Evolutionary conservation across 2,888 invertebrate species (phyloP), one percentile per base, ranked within the genome.

Genomic region (Stenodema calcarata): DNA sequence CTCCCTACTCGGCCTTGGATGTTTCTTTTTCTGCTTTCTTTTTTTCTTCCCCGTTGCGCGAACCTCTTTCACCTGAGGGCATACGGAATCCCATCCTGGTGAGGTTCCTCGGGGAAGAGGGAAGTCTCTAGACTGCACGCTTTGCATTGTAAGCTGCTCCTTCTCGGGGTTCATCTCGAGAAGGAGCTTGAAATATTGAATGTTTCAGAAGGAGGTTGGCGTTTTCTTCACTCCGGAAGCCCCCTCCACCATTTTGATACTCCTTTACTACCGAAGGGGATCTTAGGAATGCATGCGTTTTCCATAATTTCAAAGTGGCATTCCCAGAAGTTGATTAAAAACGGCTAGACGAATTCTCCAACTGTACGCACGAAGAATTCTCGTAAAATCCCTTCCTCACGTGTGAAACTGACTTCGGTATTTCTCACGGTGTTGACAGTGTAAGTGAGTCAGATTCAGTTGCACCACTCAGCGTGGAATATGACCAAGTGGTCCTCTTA

Each of bases 181-280:
- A 44, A 35, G 9, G 28, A 35, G 44, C 47, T 44, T 84, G 83
- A 84, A 84, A 84, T 84, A 84, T 84, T 84, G 83, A 84, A 84
- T 42, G 73, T 27, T 42, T 23, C 18, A 41, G 78, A 44, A 78
- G 44, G 78, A 44, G 78, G 78, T 78, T 78, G 41, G 78, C 14
- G 23, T 44, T 78, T 44, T 23, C 23, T 23, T 12, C 62, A 7
- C 62, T 16, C 54, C 18, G 0, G 0, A 18, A 54, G 44, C 12
- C n/a, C 16, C 62, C 23, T 9, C n/a, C n/a, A 23, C 1, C 23
- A 47, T 18, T 62, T 62, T 62, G 62, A 62, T 23, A 23, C 62
- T 6, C 62, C 23, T 62, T 62, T 62, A 62, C 62, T 23, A 18
- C 62, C 18, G 23, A 4, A 18, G 18, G 62, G 27, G 62, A 23